These are phyloP conservation scores for Poecilia velifera DNA, from an alignment of 2,797 vertebrate genomes.

Conservation along the genomic window DNA sequence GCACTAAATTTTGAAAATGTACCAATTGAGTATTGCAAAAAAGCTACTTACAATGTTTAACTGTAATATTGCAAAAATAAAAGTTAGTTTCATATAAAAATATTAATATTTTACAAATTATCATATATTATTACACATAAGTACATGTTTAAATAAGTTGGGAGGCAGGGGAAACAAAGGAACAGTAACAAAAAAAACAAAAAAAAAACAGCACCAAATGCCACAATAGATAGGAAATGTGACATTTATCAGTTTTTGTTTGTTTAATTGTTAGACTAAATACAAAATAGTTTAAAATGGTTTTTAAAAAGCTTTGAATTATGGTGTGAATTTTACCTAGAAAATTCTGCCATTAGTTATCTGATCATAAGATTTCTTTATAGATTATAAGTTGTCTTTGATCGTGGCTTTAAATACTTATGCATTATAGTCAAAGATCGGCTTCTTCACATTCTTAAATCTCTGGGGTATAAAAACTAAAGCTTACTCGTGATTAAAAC, in stretches of 20 bases:
- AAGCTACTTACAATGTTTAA: neutral
- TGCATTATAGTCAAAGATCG: neutral
- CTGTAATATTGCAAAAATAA: neutral
- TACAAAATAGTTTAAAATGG: neutral
- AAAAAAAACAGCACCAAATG: neutral
- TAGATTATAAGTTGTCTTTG: neutral
- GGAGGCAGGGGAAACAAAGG: neutral
- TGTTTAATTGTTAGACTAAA: neutral
- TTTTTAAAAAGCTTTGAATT: neutral
- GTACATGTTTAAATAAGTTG: neutral
- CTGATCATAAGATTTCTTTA: neutral
- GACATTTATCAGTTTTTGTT: neutral
- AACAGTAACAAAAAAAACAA: neutral
- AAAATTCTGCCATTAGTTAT: neutral
- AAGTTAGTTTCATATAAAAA: neutral
- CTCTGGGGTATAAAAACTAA: neutral
- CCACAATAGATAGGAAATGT: neutral
- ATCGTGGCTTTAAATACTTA: neutral
- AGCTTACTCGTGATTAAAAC: neutral
- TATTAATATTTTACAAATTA: neutral
- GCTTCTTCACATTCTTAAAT: neutral
- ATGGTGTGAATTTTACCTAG: neutral
- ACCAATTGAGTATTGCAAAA: neutral
- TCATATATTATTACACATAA: neutral
- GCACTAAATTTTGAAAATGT: neutral